A percentile compares a stretch with the other conserved stretches of the same genome.
phyloP scores from a whole-genome alignment of 2,797 vertebrate species.

The Macropus fuliginosus region DNA sequence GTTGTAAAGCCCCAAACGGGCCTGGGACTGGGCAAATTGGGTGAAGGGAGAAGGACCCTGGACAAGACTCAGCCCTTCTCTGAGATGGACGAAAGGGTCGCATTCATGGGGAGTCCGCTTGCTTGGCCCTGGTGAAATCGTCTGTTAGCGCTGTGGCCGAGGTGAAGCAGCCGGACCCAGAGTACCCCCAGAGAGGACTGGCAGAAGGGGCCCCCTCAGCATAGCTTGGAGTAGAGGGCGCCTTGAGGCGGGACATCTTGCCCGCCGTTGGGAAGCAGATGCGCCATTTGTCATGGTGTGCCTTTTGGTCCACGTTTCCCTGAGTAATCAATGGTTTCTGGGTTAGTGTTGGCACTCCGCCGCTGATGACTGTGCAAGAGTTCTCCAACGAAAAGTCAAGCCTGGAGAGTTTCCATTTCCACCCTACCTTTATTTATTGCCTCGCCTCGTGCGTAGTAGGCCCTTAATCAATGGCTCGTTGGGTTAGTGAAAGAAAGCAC shows the following conservation, averaged over 20 bases:
- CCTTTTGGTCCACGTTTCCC: background rate
- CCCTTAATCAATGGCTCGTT: background rate
- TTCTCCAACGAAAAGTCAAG: background rate
- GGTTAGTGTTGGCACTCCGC: fast-evolving
- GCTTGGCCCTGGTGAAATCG: background rate
- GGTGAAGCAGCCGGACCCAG: too few relatives aligned
- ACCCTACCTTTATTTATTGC: too few relatives aligned
- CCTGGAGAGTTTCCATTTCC: background rate
- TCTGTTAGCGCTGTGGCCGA: background rate
- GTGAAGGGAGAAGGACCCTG: background rate
- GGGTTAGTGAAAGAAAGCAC: background rate
- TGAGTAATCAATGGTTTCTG: background rate
- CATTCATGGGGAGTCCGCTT: too few relatives aligned
- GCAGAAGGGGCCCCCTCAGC: too few relatives aligned
- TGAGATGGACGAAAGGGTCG: background rate
- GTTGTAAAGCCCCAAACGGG: background rate
- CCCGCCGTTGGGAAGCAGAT: fast-evolving
- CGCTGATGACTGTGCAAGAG: background rate
- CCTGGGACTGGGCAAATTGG: background rate
- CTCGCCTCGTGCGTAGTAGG: background rate
- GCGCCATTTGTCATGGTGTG: background rate
- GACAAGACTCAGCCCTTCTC: background rate
- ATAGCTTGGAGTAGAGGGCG: too few relatives aligned
- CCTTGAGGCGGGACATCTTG: too few relatives aligned
- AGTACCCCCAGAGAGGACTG: too few relatives aligned